phyloP scores from a whole-genome alignment of 2,113 vertebrate species.

The Alligator sinensis region DNA sequence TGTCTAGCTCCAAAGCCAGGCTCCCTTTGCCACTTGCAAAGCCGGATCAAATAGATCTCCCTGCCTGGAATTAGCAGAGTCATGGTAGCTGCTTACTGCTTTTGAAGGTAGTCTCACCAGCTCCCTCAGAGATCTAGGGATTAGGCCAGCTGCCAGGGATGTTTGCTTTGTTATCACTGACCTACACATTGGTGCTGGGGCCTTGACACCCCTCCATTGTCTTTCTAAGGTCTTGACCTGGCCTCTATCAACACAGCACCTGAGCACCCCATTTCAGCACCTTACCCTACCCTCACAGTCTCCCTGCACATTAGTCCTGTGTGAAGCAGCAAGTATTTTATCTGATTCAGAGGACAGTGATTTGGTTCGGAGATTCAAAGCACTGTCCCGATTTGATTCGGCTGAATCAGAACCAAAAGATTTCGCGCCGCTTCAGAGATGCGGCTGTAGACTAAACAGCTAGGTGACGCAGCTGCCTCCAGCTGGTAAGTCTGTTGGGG shows the following conservation, averaged over 20 bases:
- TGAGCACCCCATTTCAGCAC: not conserved
- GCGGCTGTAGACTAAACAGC: too few relatives aligned
- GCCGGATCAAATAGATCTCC: not conserved
- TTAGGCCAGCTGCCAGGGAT: not conserved
- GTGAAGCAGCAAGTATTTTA: too few relatives aligned
- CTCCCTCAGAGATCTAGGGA: not conserved
- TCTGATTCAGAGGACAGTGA: too few relatives aligned
- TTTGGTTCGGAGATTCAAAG: too few relatives aligned
- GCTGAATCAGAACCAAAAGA: too few relatives aligned
- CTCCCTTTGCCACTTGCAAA: not conserved
- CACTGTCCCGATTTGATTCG: too few relatives aligned
- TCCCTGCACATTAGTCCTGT: not conserved
- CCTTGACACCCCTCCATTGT: not conserved
- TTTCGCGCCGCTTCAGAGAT: too few relatives aligned
- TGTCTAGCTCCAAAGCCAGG: not conserved
- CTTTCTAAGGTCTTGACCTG: not conserved
- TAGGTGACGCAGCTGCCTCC: too few relatives aligned
- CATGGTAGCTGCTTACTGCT: too few relatives aligned
- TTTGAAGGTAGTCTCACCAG: not conserved
- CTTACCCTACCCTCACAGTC: too few relatives aligned
- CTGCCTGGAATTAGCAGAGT: not conserved
- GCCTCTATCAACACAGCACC: not conserved
- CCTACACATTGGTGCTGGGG: not conserved
- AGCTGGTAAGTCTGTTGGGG: too few relatives aligned
- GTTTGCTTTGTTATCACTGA: not conserved